A percentile compares a stretch with the other conserved stretches of the same genome.
These are phyloP conservation scores for Syngnathus acus DNA, from an alignment of 2,797 vertebrate species.

Conservation along the genomic window DNA sequence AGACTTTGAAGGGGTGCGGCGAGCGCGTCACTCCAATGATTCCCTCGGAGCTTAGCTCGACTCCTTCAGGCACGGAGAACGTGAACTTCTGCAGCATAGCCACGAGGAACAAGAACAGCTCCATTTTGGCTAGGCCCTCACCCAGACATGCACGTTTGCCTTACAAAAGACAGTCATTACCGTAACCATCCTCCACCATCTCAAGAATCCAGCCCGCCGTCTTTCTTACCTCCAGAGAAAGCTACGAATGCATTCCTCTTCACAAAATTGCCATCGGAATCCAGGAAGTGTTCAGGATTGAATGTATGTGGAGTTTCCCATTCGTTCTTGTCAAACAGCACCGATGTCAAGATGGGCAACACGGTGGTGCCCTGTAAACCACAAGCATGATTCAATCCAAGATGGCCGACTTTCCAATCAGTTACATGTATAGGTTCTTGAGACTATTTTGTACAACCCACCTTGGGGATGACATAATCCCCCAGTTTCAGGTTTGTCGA, in stretches of 20 bases:
- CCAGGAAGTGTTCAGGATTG: constrained; percentile 80
- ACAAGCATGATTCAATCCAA: neutral
- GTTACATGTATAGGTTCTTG: neutral
- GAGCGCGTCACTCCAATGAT: constrained; percentile 67
- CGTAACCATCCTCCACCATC: neutral
- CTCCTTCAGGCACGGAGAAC: constrained; percentile 60
- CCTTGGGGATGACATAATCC: constrained; percentile 78
- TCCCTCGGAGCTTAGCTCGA: constrained; percentile 52
- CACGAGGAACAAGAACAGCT: constrained; percentile 72
- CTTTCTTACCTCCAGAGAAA: constrained; percentile 78
- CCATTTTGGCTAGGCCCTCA: constrained; percentile 73
- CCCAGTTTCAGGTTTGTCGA: constrained; percentile 56
- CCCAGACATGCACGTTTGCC: constrained; percentile 78
- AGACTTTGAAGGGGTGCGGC: constrained; percentile 68
- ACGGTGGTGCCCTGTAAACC: constrained; percentile 66
- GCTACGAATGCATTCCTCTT: constrained; percentile 75
- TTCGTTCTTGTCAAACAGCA: constrained; percentile 75
- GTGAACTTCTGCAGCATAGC: constrained; percentile 75
- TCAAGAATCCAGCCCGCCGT: too few species aligned
- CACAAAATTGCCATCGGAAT: constrained; percentile 71
- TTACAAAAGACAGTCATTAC: constrained; percentile 34
- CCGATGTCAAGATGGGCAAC: constrained; percentile 69
- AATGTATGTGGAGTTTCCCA: constrained; percentile 80
- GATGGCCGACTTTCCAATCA: neutral
- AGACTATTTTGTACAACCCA: constrained; percentile 21